Evolutionary conservation across 1,140 invertebrate species (phyloP).

Genomic region (Saxidomus purpurata): DNA sequence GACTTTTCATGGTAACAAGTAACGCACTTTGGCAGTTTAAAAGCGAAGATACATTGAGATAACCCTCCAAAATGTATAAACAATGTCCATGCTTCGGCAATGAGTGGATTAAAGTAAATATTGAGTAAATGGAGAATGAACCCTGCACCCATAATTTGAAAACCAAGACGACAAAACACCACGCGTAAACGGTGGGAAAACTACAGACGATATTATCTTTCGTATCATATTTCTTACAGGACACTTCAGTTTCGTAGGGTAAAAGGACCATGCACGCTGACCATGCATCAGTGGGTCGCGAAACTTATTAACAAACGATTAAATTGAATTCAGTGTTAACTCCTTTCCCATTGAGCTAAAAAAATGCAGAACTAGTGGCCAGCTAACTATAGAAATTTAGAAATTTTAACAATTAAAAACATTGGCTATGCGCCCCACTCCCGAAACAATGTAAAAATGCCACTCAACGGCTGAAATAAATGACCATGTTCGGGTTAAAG

Average conservation of each 20-base stretch:
- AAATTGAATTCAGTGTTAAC: too few relatives aligned
- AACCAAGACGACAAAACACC: conserved; percentile 32
- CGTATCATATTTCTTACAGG: conserved; percentile 50
- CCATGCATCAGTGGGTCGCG: not conserved
- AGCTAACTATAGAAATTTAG: too few relatives aligned
- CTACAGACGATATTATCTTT: conserved; percentile 39
- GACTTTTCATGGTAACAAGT: conserved; percentile 8
- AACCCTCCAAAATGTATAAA: conserved; percentile 44
- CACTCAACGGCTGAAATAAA: too few relatives aligned
- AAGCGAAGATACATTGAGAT: conserved; percentile 51
- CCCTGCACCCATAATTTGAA: conserved; percentile 40
- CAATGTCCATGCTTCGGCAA: conserved; percentile 31
- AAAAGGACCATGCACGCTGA: not conserved
- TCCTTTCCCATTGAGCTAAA: too few relatives aligned
- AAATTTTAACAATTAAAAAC: too few relatives aligned
- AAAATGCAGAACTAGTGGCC: too few relatives aligned
- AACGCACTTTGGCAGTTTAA: conserved; percentile 25
- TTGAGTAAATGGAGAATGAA: conserved; percentile 37
- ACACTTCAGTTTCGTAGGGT: not conserved
- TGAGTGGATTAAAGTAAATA: conserved; percentile 40
- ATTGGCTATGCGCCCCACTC: too few relatives aligned
- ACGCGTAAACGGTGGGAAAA: conserved; percentile 56
- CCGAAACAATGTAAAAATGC: too few relatives aligned
- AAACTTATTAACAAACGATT: too few relatives aligned
- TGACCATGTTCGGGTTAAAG: too few relatives aligned